Evolutionary conservation across 1,140 invertebrate species (phyloP).

Genomic region (Ganaspis sp.): DNA sequence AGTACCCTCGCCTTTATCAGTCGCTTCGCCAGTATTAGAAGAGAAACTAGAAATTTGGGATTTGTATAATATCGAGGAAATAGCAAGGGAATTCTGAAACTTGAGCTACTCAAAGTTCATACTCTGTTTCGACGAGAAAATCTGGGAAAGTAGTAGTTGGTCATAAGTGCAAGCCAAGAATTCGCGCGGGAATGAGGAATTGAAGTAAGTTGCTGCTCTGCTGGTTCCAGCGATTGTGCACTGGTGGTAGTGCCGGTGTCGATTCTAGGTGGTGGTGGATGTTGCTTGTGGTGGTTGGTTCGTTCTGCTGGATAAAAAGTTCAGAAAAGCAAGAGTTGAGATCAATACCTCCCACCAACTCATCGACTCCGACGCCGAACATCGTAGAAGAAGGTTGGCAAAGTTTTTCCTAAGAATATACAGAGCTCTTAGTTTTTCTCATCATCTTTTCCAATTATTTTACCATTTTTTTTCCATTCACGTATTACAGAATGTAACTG

Average conservation of each 20-base stretch:
- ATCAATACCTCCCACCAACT: constrained; percentile 66
- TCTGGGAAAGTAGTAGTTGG: constrained; percentile 51
- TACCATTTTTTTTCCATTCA: too few relatives aligned
- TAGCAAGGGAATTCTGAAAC: not conserved
- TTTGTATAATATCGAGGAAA: not conserved
- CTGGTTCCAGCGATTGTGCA: constrained; percentile 53
- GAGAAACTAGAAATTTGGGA: too few relatives aligned
- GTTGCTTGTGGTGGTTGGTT: constrained; percentile 60
- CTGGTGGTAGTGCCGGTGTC: constrained; percentile 56
- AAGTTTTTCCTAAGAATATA: not conserved
- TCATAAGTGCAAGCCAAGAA: constrained; percentile 73
- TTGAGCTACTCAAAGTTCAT: not conserved
- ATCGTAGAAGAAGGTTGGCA: constrained; percentile 49
- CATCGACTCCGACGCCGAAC: constrained; percentile 55
- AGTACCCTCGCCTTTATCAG: too few relatives aligned
- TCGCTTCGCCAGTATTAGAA: too few relatives aligned
- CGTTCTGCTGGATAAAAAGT: constrained; percentile 65
- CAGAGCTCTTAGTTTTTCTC: not conserved
- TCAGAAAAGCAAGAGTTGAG: constrained; percentile 67
- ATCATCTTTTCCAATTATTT: not conserved
- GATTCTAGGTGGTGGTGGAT: constrained; percentile 55
- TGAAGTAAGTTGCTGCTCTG: constrained; percentile 71
- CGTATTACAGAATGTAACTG: too few relatives aligned
- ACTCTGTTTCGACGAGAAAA: constrained; percentile 14
- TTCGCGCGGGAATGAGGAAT: constrained; percentile 73